A percentile compares a stretch with the other conserved stretches of the same genome.
Conservation (phyloP, 2,797 vertebrate species). For the Arremon aurantiirostris region DNA sequence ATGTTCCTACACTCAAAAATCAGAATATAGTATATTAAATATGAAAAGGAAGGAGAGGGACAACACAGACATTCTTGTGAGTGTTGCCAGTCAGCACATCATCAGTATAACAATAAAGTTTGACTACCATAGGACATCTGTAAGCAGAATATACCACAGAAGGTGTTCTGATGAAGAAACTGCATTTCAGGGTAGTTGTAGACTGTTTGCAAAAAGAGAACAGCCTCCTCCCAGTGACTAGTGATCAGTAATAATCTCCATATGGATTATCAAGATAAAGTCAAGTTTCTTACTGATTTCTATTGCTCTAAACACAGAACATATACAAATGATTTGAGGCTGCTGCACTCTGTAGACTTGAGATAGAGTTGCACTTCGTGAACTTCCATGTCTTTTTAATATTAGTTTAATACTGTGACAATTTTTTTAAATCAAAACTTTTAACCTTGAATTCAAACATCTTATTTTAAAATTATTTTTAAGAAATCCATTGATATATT, state of each 20-base stretch:
- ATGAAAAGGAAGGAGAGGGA: neutral
- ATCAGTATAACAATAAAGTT: neutral
- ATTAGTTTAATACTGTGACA: neutral
- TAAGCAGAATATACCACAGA: neutral
- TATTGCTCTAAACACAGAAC: neutral
- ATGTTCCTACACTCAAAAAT: neutral
- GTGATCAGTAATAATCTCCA: neutral
- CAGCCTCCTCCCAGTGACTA: neutral
- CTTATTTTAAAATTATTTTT: neutral
- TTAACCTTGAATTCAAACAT: neutral
- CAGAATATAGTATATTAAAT: neutral
- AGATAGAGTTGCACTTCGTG: neutral
- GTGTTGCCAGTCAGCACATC: neutral
- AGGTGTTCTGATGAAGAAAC: neutral
- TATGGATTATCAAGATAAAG: neutral
- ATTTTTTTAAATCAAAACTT: neutral
- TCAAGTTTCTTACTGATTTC: neutral
- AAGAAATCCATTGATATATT: neutral
- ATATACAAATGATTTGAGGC: neutral
- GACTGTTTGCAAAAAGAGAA: neutral
- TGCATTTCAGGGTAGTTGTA: neutral
- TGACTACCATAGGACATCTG: neutral
- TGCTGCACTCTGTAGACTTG: neutral
- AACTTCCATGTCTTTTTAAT: neutral
- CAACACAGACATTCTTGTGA: neutral